A percentile compares a stretch with the other conserved stretches of the same genome.
Conservation (phyloP, 2,113 vertebrate species). For the Poecilia latipinna region DNA sequence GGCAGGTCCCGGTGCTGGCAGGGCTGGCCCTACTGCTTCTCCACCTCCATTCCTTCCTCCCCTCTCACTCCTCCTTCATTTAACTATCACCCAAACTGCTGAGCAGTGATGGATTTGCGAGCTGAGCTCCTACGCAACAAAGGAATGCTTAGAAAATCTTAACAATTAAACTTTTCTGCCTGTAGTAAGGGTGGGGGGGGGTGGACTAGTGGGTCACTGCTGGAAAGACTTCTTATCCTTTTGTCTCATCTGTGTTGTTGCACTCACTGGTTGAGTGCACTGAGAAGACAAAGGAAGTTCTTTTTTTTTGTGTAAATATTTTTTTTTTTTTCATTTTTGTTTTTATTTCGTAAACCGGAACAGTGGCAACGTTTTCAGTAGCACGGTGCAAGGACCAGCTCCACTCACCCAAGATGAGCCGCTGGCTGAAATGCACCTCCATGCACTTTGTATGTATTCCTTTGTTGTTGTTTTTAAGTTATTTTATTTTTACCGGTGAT, state of each 20-base stretch:
- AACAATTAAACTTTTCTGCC: constrained; percentile 46
- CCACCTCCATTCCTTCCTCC: constrained; percentile 73
- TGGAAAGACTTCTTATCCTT: constrained; percentile 11
- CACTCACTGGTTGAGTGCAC: constrained; percentile 76
- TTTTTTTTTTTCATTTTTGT: constrained; percentile 55
- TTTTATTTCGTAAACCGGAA: constrained; percentile 47
- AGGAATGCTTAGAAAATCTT: constrained; percentile 61
- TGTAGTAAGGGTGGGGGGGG: constrained; percentile 21
- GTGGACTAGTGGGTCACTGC: constrained; percentile 47
- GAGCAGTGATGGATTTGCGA: constrained; percentile 82
- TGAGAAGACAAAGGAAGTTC: constrained; percentile 33
- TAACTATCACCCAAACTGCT: constrained; percentile 56
- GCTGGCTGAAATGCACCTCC: constrained; percentile 91
- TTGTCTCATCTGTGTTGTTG: constrained; percentile 23
- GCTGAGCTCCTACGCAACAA: constrained; percentile 70
- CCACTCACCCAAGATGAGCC: constrained; percentile 85
- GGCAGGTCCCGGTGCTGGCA: constrained; percentile 79
- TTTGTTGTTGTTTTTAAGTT: neutral
- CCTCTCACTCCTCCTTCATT: constrained; percentile 58
- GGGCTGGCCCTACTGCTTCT: constrained; percentile 80
- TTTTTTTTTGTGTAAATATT: constrained; percentile 19
- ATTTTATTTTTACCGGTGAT: neutral
- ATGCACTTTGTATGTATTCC: constrained; percentile 87
- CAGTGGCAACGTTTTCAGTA: constrained; percentile 73
- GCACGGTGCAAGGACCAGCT: constrained; percentile 76